Base-by-base conservation (phyloP, 2,797 vertebrate species). In the Capromys pilorides region DNA sequence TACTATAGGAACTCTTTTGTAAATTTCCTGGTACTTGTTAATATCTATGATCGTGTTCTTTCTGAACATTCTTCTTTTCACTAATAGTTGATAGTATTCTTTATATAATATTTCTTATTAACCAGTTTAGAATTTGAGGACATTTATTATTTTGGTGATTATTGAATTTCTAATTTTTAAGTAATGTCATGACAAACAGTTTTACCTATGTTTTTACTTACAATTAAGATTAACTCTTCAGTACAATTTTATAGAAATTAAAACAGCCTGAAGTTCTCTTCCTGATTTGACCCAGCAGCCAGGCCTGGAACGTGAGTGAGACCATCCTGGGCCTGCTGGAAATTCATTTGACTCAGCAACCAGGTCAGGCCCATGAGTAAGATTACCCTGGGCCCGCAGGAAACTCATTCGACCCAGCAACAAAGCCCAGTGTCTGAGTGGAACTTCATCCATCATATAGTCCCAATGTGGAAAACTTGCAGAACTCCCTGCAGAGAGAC, bases 191-290 rank as follows among this genome's bases (percentile, higher is more conserved):
- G 3, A 45, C 69, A 18, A 71, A 73, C 61, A 26, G 19, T 69
- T 90, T 96, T 69, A 84, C 26, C 9, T 88, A 88, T 80, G 39
- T 33, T 22, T 91, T 80, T 84, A 24, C 36, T 90, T 90, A 87
- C 13, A n/a, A 45, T 71, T 69, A 80, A 51, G 57, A 67, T 14
- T 18, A 67, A 67, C 1, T 62, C 5, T 26, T 92, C 62, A 26
- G 31, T 49, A 71, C 31, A 85, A 85, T 91, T 41, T 75, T 90
- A 10, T 59, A n/a, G 36, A 78, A 64, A 49, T 77, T 8, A 62
- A 86, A 87, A 61, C n/a, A 41, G 67, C 24, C 10, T 26, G 4
- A 45, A 45, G 8, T 45, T 45, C 45, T 45, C 4, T 45, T 45
- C 45, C 8, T 45, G 45, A 45, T 45, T 45, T 8, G 8, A 45